phyloP scores from a whole-genome alignment of 2,113 vertebrate species.

The Myanophis thanlyinensis region DNA sequence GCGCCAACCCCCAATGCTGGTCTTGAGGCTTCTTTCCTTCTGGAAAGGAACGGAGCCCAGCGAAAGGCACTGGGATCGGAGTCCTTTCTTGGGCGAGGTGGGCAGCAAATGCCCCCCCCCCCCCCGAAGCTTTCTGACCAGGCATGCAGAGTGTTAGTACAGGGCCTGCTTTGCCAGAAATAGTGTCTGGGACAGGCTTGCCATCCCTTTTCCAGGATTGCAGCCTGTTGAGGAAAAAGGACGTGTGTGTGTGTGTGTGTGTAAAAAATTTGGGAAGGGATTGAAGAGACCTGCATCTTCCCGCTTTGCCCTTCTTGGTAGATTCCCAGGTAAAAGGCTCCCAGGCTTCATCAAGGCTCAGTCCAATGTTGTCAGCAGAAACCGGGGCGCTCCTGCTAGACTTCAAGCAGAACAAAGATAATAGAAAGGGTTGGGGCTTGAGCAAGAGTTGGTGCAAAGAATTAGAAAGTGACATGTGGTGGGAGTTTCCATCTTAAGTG shows the following conservation, averaged over 20 bases:
- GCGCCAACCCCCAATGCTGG: background rate
- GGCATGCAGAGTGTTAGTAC: too few species aligned
- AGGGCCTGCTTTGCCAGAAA: background rate
- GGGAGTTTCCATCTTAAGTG: background rate
- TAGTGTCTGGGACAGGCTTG: too few species aligned
- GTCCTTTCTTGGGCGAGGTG: background rate
- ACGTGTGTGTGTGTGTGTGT: background rate
- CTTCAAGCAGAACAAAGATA: constrained; percentile 12
- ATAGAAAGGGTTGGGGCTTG: background rate
- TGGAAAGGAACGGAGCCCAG: background rate
- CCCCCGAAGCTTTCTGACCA: background rate
- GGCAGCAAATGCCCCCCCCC: too few species aligned
- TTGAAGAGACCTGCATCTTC: background rate
- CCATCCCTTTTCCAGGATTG: too few species aligned
- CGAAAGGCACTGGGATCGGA: background rate
- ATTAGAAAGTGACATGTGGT: background rate
- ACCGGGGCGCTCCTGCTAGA: too few species aligned
- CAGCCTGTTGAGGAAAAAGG: background rate
- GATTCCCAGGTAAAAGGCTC: background rate
- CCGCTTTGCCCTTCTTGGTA: background rate
- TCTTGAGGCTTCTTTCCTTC: background rate
- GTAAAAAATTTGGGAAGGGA: background rate
- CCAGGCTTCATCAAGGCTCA: constrained; percentile 50
- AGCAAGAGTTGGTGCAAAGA: background rate
- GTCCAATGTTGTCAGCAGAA: constrained; percentile 39